Evolutionary conservation across 2,797 vertebrate genomes (phyloP), one percentile per base, ranked within the genome.

Genomic region (Malacoctenus gilli): DNA sequence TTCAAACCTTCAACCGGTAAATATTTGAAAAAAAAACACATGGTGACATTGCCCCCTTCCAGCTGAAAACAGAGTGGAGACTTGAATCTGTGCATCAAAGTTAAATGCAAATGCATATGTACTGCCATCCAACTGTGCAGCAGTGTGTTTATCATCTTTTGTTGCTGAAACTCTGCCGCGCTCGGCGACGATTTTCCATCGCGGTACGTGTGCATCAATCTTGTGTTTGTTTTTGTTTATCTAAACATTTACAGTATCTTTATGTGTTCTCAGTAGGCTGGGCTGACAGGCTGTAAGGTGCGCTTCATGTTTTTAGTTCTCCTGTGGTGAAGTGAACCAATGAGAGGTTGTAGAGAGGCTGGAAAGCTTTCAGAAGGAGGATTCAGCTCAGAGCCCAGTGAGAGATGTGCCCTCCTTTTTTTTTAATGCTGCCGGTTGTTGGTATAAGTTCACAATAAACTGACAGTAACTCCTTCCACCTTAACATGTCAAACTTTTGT

Each of bases 331-430:
- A 9, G 5, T 40, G 62, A 65, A 46, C 18, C 46, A 47, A 42
- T 31, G 49, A 62, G 55, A 40, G 68, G 40, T 53, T 68, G 50
- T 43, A 84, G 77, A 72, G 80, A 83, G 69, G n/a, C n/a, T 80
- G 67, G 42, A 68, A 66, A 61, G 51, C 54, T 68, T 61, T 64
- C 36, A 56, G 51, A 72, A 49, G n/a, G 36, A 50, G 36, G 56
- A 60, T 78, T 82, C 52, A 53, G 61, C 73, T 74, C 63, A 72
- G 34, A 79, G 25, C 68, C 53, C 46, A 52, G 46, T 30, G 19
- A 59, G 46, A 32, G 38, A 50, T 61, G 15, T 64, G 48, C 43
- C 38, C 40, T 72, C 46, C 53, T 71, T 36, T 43, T 49, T 53
- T 50, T 25, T 21, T 48, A 37, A n/a, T 53, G 63, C 70, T 44